Evolutionary conservation across 2,113 vertebrate species (phyloP), one percentile per base, ranked within the genome.

Genomic region (Boleophthalmus pectinirostris): DNA sequence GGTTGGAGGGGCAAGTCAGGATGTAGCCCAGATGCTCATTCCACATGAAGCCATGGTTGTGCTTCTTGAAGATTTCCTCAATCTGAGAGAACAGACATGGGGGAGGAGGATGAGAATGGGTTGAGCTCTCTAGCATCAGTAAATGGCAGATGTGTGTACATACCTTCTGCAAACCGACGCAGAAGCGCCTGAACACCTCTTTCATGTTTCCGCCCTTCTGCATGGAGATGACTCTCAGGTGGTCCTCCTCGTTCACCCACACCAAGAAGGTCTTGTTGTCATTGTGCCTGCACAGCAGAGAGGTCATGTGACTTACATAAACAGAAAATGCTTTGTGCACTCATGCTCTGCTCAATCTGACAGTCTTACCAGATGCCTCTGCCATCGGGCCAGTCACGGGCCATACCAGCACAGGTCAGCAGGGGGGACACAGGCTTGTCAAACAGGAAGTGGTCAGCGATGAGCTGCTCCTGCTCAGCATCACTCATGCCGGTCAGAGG

Each of bases 191-290:
- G 95, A 98, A 98, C 61, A 98, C 97, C 80, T 97, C 95, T 93
- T 97, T 98, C 96, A 98, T 98, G 94, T 98, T 96, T 80, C 96
- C 96, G 0, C 95, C 96, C 76, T 94, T 89, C 94, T 98, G 90
- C 96, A 98, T 98, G 91, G 96, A 95, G 91, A 98, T 98, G 93
- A 98, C 96, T 3, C 96, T 94, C 81, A 97, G 93, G 63, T 98
- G 96, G 68, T 98, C 96, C 83, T 98, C 96, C 90, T 98, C 96
- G 2, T 98, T 98, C 88, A 98, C 96, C 96, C 96, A 98, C 82
- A 98, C 96, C 89, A 97, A 77, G 94, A 98, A 98, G 88, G 90
- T 94, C 92, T 98, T 98, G 90, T 92, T 92, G 64, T 96, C 94
- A 1, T 98, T 98, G 92, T 98, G 96, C 96, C 96, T 96, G 35